Percentiles rank a stretch among this genome's conserved stretches.
Conservation (phyloP, 37 sponge, comb jelly and placozoan species). For the Oopsacas minuta region DNA sequence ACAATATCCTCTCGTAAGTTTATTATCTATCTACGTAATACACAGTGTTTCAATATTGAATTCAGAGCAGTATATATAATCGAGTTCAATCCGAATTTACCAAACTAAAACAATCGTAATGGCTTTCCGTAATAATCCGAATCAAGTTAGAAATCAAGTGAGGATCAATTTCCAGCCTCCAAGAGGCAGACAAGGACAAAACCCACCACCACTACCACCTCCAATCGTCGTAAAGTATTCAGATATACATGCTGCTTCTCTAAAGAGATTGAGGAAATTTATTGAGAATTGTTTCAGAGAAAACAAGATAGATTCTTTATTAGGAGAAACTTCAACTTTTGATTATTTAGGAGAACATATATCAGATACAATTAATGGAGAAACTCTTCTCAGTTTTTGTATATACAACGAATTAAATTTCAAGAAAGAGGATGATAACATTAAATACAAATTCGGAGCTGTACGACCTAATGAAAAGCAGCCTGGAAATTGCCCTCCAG, state of each 20-base stretch:
- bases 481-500: not conserved
- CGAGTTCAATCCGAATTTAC: too few species aligned
- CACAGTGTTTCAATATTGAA: too few species aligned
- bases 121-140: not conserved
- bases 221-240: not conserved
- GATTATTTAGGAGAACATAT: not conserved
- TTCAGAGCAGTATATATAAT: too few species aligned
- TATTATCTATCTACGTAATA: too few species aligned
- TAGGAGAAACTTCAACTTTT: not conserved
- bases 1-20: too few species aligned
- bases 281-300: not conserved
- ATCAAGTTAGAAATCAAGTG: not conserved
- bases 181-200: not conserved
- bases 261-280: not conserved
- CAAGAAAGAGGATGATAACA: not conserved
- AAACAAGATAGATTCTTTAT: not conserved
- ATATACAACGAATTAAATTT: not conserved
- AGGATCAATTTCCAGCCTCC: not conserved
- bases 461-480: not conserved
- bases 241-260: not conserved
- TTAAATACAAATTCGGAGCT: not conserved
- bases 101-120: not conserved
- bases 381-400: constrained; percentile 14
- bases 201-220: not conserved
- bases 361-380: constrained; percentile 1